Base-by-base conservation (phyloP, 2,797 vertebrate genomes). In the Microcaecilia unicolor region DNA sequence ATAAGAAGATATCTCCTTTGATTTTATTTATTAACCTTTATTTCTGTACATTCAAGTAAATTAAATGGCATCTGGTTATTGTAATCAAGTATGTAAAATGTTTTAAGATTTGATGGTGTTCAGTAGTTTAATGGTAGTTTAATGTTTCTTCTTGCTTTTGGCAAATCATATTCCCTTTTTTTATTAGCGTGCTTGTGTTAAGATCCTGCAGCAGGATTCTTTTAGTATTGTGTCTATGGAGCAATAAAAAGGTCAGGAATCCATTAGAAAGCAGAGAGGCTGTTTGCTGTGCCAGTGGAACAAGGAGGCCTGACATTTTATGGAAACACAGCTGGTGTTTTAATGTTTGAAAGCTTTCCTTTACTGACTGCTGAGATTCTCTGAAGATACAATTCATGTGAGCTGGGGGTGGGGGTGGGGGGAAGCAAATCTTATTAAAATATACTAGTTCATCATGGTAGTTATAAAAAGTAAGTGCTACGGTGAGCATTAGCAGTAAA, bases 241-340 rank as follows among this genome's bases (percentile, higher is more conserved):
- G 51, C 57, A 61, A 46, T 64, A 69, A 73, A 64, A 73, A 69
- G 64, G 63, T 72, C 72, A 71, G 62, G 44, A 49, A 60, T 70
- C 59, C 62, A 67, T 70, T 63, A 57, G 43, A 51, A 64, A 50
- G 51, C 44, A 36, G 33, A 36, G 51, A n/a, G n/a, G 60, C 45
- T 58, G 50, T 60, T 69, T 70, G 61, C 58, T 65, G 56, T 58
- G 41, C 5, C 31, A 64, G 62, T 58, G 55, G 48, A 62, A 67
- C 55, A 58, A 21, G 0, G 58, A 46, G 55, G 68, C 44, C 58
- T 66, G 60, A 64, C 58, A 59, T 63, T 71, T 64, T 67, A 54
- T 61, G 53, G 56, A 55, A 52, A 55, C 10, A 28, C 62, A 69
- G 62, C 67, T 71, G 62, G 56, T 64, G 54, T 66, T 61, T 59